A percentile compares a stretch with the other conserved stretches of the same genome.
These are phyloP conservation scores for Nautilus pompilius DNA, from an alignment of 1,140 invertebrate genomes.

Conservation along the genomic window DNA sequence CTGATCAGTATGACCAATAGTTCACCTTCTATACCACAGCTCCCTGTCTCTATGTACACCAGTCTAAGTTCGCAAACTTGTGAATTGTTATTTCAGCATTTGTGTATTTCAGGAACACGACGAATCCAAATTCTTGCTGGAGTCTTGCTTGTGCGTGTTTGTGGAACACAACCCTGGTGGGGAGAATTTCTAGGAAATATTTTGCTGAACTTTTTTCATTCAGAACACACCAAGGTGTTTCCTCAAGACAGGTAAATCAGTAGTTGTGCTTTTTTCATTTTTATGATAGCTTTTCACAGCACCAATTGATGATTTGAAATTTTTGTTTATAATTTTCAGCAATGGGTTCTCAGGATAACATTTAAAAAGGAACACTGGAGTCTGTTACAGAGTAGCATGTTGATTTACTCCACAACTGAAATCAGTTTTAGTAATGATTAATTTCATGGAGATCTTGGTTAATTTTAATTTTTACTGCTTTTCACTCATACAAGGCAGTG, in stretches of 20 bases:
- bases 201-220: slow-evolving; percentile 73
- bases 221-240: slow-evolving; percentile 73
- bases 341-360: not conserved
- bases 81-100: slow-evolving; percentile 68
- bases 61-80: slow-evolving; percentile 63
- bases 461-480: too few relatives aligned
- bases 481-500: too few relatives aligned
- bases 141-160: slow-evolving; percentile 75
- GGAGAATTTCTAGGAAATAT: slow-evolving; percentile 81
- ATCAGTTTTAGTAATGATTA: too few relatives aligned
- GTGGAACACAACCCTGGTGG: slow-evolving; percentile 80
- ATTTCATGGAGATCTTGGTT: too few relatives aligned
- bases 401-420: too few relatives aligned
- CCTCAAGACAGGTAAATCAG: slow-evolving; percentile 75
- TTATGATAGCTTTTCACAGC: not conserved
- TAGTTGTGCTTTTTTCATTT: not conserved
- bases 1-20: slow-evolving; percentile 60
- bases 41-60: slow-evolving; percentile 37
- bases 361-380: not conserved
- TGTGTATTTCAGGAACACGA: slow-evolving; percentile 64
- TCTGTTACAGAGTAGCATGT: too few relatives aligned
- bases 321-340: not conserved
- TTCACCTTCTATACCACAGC: slow-evolving; percentile 58
- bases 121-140: slow-evolving; percentile 71
- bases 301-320: not conserved